Conservation (phyloP, 2,888 invertebrate genomes). For the Didymodactylos carnosus region DNA sequence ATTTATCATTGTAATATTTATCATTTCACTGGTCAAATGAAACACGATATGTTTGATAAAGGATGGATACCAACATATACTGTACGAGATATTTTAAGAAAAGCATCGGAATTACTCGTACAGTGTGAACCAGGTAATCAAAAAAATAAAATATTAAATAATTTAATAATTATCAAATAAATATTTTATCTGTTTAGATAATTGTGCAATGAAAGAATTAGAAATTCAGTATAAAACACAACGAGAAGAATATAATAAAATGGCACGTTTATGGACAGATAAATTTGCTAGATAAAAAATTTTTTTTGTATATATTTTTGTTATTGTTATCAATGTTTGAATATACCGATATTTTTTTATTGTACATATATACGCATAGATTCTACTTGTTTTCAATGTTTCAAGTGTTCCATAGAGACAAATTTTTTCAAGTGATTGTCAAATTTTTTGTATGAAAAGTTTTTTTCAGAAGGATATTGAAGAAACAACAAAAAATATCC, state of each 20-base stretch:
- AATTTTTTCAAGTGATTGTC: too few relatives aligned
- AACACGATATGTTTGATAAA: slow-evolving; percentile 1
- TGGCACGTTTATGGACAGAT: not conserved
- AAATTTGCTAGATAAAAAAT: not conserved
- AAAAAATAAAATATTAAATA: too few relatives aligned
- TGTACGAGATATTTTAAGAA: not conserved
- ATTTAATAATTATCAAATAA: too few relatives aligned
- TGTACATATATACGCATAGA: too few relatives aligned
- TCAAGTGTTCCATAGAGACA: too few relatives aligned
- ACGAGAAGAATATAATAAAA: not conserved
- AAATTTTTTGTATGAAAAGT: too few relatives aligned
- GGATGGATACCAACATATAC: not conserved
- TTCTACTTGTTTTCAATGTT: too few relatives aligned
- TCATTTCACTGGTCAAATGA: not conserved
- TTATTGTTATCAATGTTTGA: too few relatives aligned
- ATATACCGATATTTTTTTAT: too few relatives aligned
- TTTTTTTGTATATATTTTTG: not conserved
- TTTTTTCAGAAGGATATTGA: too few relatives aligned
- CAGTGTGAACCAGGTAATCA: not conserved
- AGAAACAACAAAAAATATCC: too few relatives aligned
- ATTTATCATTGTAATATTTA: not conserved
- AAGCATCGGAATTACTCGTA: not conserved
- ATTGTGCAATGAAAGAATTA: not conserved
- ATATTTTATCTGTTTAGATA: not conserved
- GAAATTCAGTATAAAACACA: not conserved